A percentile compares a stretch with the other conserved stretches of the same genome.
These are phyloP conservation scores for Chlamydotis undulata DNA, from an alignment of 2,113 vertebrate genomes.

Conservation along the genomic window DNA sequence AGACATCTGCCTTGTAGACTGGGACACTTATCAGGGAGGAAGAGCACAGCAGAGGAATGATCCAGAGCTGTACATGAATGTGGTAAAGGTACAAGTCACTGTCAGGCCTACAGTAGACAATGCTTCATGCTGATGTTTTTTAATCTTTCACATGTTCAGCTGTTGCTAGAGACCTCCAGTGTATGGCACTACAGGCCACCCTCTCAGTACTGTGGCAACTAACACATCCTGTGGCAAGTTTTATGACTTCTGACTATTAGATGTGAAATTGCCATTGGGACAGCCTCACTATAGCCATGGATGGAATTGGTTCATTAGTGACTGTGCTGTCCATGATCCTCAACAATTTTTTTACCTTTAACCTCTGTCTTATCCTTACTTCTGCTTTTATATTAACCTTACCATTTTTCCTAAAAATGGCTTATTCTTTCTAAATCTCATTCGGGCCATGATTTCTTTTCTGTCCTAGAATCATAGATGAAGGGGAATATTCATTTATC, in stretches of 20 bases:
- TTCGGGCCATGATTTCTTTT: not conserved
- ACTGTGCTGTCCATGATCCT: not conserved
- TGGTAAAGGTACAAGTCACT: not conserved
- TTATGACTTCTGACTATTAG: not conserved
- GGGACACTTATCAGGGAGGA: not conserved
- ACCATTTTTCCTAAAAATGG: not conserved
- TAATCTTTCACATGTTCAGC: not conserved
- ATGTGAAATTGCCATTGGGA: not conserved
- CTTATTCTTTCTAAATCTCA: not conserved
- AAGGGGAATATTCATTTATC: not conserved
- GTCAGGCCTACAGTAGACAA: not conserved
- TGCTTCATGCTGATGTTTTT: not conserved
- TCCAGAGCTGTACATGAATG: not conserved
- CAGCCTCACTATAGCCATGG: not conserved
- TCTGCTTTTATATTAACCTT: not conserved
- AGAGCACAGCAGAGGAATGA: not conserved
- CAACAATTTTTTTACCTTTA: not conserved
- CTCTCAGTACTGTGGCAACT: not conserved
- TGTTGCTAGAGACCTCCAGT: not conserved
- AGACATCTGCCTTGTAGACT: not conserved
- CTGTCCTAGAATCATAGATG: not conserved
- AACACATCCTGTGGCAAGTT: not conserved
- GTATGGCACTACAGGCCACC: rapidly evolving
- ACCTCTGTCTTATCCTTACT: not conserved
- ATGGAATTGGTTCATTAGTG: not conserved